These are phyloP conservation scores for Pollicipes pollicipes DNA, from an alignment of 1,140 invertebrate genomes.

Conservation along the genomic window DNA sequence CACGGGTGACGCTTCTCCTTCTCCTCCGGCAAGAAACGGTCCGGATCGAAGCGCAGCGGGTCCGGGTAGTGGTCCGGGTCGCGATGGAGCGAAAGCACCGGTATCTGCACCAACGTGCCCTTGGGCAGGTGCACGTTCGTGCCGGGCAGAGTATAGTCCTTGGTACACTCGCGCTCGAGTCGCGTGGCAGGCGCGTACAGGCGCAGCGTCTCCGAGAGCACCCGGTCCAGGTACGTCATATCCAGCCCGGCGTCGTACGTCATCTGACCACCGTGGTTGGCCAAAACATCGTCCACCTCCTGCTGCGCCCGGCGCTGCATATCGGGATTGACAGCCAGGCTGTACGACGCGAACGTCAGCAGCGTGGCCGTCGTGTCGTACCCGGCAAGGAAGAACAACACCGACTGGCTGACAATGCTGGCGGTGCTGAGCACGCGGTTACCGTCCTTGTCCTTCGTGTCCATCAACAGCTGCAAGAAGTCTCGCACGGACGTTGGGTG, in stretches of 20 bases:
- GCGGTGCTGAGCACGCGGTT: conserved; percentile 15
- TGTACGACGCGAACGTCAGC: conserved; percentile 47
- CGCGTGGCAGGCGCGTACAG: conserved; percentile 40
- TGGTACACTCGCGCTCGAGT: conserved; percentile 35
- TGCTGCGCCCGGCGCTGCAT: conserved; percentile 44
- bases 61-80: conserved; percentile 44
- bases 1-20: conserved; percentile 38
- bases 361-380: conserved; percentile 47
- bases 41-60: conserved; percentile 54
- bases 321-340: conserved; percentile 42
- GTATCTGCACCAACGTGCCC: conserved; percentile 17
- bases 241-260: conserved; percentile 20
- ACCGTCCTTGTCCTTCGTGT: conserved; percentile 10
- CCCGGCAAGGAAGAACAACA: conserved; percentile 19
- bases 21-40: conserved; percentile 48
- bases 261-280: conserved; percentile 20
- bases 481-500: conserved; percentile 13
- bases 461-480: conserved; percentile 17
- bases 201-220: conserved; percentile 40
- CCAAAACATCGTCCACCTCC: conserved; percentile 40
- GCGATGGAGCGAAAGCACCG: conserved; percentile 37
- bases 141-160: conserved; percentile 34
- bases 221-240: conserved; percentile 27
- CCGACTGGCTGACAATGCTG: conserved; percentile 16
- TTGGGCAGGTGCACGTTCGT: conserved; percentile 13